phyloP scores from a whole-genome alignment of 64 coral and sea anemone genomes.

The Stichodactyla mertensii region DNA sequence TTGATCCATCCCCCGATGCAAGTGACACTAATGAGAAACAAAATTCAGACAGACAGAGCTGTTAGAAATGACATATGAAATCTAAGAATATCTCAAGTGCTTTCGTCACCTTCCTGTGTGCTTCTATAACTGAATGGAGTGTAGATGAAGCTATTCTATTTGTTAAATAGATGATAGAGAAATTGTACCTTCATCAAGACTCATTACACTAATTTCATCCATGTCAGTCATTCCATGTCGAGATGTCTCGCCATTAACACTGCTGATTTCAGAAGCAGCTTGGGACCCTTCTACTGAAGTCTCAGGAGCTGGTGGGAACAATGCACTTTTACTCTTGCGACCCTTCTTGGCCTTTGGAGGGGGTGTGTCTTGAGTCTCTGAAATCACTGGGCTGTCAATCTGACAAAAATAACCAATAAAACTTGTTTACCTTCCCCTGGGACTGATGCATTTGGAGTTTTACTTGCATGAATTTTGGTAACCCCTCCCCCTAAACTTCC shows the following conservation, averaged over 20 bases:
- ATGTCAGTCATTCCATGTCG: conserved; percentile 54
- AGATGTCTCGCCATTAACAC: conserved; percentile 62
- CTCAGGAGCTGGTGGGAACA: conserved; percentile 81
- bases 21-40: conserved; percentile 42
- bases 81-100: too few relatives aligned
- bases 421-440: background rate
- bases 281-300: conserved; percentile 49
- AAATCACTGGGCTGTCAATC: background rate
- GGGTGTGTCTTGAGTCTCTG: background rate
- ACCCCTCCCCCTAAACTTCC: too few relatives aligned
- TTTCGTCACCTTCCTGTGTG: too few relatives aligned
- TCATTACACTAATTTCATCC: conserved; percentile 94
- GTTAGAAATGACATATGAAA: background rate
- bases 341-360: conserved; percentile 78
- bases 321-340: conserved; percentile 83
- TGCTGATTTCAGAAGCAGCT: conserved; percentile 80
- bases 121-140: too few relatives aligned
- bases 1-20: conserved; percentile 66
- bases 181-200: conserved; percentile 79
- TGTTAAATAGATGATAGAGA: too few relatives aligned
- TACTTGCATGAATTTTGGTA: too few relatives aligned
- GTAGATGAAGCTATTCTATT: too few relatives aligned
- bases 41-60: background rate
- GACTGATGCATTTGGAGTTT: too few relatives aligned
- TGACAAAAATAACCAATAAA: background rate